Evolutionary conservation across 2,113 vertebrate genomes (phyloP), one percentile per base, ranked within the genome.

Genomic region (Hemichromis elongatus): DNA sequence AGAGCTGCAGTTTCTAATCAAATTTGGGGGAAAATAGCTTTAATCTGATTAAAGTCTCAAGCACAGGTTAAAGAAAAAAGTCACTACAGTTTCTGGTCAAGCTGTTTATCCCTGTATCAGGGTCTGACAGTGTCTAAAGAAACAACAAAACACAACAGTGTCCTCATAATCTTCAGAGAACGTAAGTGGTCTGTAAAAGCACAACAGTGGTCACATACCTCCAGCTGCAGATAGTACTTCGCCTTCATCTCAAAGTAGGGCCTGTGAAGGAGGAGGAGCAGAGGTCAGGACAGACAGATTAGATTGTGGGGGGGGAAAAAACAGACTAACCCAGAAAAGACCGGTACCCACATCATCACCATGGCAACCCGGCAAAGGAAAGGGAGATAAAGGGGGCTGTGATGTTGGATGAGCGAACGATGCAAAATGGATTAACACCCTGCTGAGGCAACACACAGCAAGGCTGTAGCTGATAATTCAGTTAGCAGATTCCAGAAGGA

Each of bases 171-270:
- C 28, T 70, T 63, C 9, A 54, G 52, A 68, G 77, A 53, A 0
- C 13, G 18, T 18, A 9, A 50, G 12, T 2, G 77, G 50, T 45
- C 4, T 59, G 11, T 47, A 13, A 75, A 13, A 57, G 53, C 11
- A 11, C 30, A 33, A 78, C 18, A 10, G 21, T 9, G 9, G 7
- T 47, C 42, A 84, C 91, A 9, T 96, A 99, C 98, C 98, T 99
- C 98, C 11, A 99, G 96, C 45, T 99, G 97, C 35, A 99, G 95
- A 3, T 99, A 99, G 93, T 97, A 99, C 93, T 97, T 99, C 0
- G 97, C 97, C 95, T 99, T 99, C 92, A 99, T 96, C 94, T 99
- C 98, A 96, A 99, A 99, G 93, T 99, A 99, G 73, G 98, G 98
- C 92, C 98, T 99, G 95, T 30, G 26, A 85, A 86, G 84, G 83